Evolutionary conservation across 1,140 invertebrate species (phyloP), one percentile per base, ranked within the genome.

Genomic region (Macrobrachium nipponense): DNA sequence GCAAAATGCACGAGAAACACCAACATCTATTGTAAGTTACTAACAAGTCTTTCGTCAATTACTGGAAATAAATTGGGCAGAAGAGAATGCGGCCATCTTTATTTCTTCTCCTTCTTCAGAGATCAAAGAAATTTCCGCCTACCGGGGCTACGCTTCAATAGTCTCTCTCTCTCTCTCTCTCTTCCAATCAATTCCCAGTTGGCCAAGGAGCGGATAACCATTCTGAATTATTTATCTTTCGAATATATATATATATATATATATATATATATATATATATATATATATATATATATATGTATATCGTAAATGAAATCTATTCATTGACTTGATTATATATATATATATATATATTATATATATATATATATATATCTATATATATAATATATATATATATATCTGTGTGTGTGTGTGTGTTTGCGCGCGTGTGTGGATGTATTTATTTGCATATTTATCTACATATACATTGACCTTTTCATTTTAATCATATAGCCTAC

Each of bases 311-410:
- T n/a, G n/a, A n/a, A n/a, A n/a, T 20, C 14, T 20, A 68, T 20
- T 17, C 4, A 68, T 14, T 17, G 0, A 68, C 12, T 4, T 68
- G 18, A 1, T 17, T 68, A 68, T 23, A 68, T 68, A 23, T 68
- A 20, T 68, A 68, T 23, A 68, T 68, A 68, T 23, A 68, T 68
- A 68, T 23, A 68, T 20, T 23, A 68, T 68, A 68, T 68, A 18
- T 23, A 68, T 68, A 68, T 20, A 68, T 68, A 68, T 23, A 68
- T 20, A 68, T 23, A 68, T 68, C 20, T 68, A 18, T 23, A 68
- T 68, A 68, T 20, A 68, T 23, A 68, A 23, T 68, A 68, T 68
- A 68, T n/a, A 68, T 68, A 68, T 68, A 68, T 68, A 68, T 68
- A 68, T 68, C 14, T 68, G 18, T 66, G 18, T 18, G 18, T 66